Conservation (phyloP, 92 coral and sea anemone species). For the Zoanthus solanderi region DNA sequence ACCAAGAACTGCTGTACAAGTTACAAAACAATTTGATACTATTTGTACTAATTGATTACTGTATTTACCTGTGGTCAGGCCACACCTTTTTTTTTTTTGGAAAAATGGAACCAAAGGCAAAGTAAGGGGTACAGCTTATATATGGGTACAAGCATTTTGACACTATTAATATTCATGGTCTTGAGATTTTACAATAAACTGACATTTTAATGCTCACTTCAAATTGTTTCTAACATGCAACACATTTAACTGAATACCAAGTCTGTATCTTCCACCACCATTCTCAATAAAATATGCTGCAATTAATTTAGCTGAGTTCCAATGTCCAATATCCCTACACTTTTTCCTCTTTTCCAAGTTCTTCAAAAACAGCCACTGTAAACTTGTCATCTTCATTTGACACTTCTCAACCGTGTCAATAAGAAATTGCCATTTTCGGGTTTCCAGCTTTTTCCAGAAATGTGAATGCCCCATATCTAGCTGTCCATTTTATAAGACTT, state of each 20-base stretch:
- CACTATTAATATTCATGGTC: no score
- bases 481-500: not conserved
- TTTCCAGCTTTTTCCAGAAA: slow-evolving; percentile 44
- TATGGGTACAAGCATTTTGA: no score
- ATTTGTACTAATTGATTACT: no score
- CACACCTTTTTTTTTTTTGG: no score
- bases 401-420: slow-evolving; percentile 29
- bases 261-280: not conserved
- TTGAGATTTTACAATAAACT: no score
- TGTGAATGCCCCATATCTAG: not conserved
- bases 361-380: slow-evolving; percentile 50
- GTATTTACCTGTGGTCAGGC: no score
- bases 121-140: no score
- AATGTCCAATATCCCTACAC: slow-evolving; percentile 34
- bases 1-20: no score
- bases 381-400: slow-evolving; percentile 40
- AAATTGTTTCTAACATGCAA: no score
- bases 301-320: slow-evolving; percentile 31
- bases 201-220: no score
- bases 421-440: slow-evolving; percentile 41
- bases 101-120: no score
- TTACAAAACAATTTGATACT: no score
- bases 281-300: slow-evolving; percentile 44
- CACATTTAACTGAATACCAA: not conserved
- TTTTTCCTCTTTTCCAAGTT: slow-evolving; percentile 37